Evolutionary conservation across 1,140 invertebrate genomes (phyloP), one percentile per base, ranked within the genome.

Genomic region (Sitobion miscanthi): DNA sequence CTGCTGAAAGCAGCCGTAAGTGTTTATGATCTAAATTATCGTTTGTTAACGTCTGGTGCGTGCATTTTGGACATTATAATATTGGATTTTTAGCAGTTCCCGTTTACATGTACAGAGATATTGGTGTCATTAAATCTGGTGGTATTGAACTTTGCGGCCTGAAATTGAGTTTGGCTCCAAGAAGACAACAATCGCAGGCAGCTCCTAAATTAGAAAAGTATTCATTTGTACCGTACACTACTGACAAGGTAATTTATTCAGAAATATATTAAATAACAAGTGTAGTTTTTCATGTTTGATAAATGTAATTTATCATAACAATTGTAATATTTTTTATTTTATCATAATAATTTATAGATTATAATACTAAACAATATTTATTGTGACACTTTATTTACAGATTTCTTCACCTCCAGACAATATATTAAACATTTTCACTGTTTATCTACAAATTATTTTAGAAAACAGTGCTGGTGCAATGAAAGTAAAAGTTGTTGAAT

Each of bases 121-220:
- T 98, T 42, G 97, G 97, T 94, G 96, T 97, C 1, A 97, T 98
- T 47, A 96, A 97, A 94, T 97, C 97, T 88, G 98, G 98, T 21
- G 98, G 98, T 54, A 96, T 99, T 54, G 98, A 99, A 95, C 95
- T 99, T 20, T 96, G 98, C 94, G 98, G 98, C 82, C 96, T 99
- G 94, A 99, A 99, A 95, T 97, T 98, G 0, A 98, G 97, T 94
- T 95, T 99, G n/a, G 98, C 98, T 3, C 98, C 98, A 45, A 96
- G 98, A 93, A 96, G 98, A 94, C 96, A 97, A 94, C 96, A 97
- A 94, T 95, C 96, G 25, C 98, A 98, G 95, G 95, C 97, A 35
- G 94, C 96, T 21, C 98, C 98, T 14, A 97, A 97, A 94, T 95
- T 98, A 21, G 98, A 99, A 95, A 96, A 97, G 94, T 99, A 98